A percentile compares a stretch with the other conserved stretches of the same genome.
phyloP scores from a whole-genome alignment of 2,113 vertebrate genomes.

The Forbesichthys agassizii region DNA sequence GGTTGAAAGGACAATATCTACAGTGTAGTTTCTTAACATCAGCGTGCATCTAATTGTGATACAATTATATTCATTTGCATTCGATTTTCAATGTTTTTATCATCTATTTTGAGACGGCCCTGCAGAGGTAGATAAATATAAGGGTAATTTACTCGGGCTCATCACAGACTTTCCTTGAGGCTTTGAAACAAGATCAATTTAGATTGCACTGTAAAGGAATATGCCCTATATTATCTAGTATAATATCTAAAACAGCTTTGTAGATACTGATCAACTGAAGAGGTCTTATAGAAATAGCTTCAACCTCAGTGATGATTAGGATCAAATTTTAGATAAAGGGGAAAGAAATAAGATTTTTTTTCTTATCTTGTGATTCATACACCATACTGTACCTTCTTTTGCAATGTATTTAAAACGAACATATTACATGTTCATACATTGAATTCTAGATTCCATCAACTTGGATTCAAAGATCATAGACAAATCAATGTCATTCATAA shows the following conservation, averaged over 20 bases:
- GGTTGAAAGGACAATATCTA: no score
- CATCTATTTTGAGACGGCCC: conserved; percentile 58
- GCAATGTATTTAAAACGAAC: neutral
- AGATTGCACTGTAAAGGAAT: conserved; percentile 73
- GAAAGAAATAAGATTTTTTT: conserved; percentile 47
- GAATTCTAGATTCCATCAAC: no score
- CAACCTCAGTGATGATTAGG: conserved; percentile 68
- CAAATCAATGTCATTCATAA: no score
- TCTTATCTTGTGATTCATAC: conserved; percentile 12
- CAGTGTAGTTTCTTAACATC: no score
- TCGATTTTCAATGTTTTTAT: conserved; percentile 36
- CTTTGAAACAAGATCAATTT: conserved; percentile 78
- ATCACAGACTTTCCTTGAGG: conserved; percentile 68
- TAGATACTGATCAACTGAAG: conserved; percentile 77
- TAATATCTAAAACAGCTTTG: conserved; percentile 73
- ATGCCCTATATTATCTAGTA: conserved; percentile 70
- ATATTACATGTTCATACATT: no score
- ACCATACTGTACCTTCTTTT: conserved; percentile 12
- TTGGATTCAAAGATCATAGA: no score
- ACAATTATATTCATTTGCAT: neutral
- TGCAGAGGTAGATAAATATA: conserved; percentile 54
- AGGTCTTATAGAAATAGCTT: conserved; percentile 73
- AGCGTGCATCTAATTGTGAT: no score
- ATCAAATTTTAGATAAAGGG: conserved; percentile 58
- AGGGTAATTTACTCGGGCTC: conserved; percentile 50